Evolutionary conservation across 2,888 invertebrate species (phyloP).

Genomic region (Tridacna crocea): DNA sequence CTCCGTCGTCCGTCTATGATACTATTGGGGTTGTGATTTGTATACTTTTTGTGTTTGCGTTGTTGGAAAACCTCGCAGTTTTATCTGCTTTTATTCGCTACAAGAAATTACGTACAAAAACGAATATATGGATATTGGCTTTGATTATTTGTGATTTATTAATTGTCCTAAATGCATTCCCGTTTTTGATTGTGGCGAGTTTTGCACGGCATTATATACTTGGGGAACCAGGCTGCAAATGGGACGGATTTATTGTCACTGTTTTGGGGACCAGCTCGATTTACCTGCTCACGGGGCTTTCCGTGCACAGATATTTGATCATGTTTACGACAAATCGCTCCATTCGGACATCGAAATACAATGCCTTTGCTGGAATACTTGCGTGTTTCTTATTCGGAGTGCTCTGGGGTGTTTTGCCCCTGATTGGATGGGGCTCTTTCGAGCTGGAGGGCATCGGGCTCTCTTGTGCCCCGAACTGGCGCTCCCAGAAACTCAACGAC

Average conservation of each 20-base stretch:
- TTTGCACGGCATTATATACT: constrained; percentile 46
- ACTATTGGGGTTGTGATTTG: constrained; percentile 32
- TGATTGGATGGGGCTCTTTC: constrained; percentile 48
- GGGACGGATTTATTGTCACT: constrained; percentile 55
- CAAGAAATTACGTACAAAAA: constrained; percentile 33
- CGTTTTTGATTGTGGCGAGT: constrained; percentile 40
- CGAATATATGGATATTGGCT: constrained; percentile 47
- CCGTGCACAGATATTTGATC: constrained; percentile 43
- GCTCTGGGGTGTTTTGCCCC: constrained; percentile 40
- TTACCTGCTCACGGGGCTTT: constrained; percentile 41
- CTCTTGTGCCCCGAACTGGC: constrained; percentile 53
- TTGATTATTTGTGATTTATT: constrained; percentile 47
- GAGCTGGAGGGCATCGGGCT: constrained; percentile 38
- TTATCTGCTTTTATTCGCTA: constrained; percentile 24
- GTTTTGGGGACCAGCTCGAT: constrained; percentile 43
- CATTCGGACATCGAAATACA: constrained; percentile 3
- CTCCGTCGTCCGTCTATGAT: constrained; percentile 7
- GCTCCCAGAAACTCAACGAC: constrained; percentile 16
- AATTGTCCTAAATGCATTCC: constrained; percentile 52
- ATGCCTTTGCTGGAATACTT: background rate
- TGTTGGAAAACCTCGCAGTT: constrained; percentile 34
- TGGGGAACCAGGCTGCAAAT: constrained; percentile 38
- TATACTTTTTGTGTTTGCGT: constrained; percentile 36
- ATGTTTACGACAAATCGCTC: constrained; percentile 10
- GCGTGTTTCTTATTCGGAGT: constrained; percentile 39